phyloP scores from a whole-genome alignment of 2,113 vertebrate species.

The Tachuris rubrigastra region DNA sequence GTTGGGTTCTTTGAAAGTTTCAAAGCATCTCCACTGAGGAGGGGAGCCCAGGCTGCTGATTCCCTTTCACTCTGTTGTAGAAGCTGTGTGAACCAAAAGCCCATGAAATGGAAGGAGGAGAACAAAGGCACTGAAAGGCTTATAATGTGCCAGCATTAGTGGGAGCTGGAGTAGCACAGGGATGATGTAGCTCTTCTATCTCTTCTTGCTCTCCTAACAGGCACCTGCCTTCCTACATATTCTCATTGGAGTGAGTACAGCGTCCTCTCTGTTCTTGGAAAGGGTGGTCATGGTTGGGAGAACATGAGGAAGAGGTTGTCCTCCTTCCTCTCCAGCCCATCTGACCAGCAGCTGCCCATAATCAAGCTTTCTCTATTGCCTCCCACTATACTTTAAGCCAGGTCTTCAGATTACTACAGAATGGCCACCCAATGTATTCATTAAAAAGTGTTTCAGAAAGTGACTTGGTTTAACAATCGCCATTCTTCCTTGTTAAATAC shows the following conservation, averaged over 20 bases:
- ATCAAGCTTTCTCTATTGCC: background rate
- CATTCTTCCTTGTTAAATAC: background rate
- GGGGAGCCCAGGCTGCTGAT: background rate
- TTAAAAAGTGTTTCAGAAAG: background rate
- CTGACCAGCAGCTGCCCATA: background rate
- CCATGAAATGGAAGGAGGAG: background rate
- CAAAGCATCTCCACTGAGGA: constrained; percentile 40
- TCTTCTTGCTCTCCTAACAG: background rate
- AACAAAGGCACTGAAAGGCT: background rate
- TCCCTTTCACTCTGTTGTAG: background rate
- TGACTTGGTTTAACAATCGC: background rate
- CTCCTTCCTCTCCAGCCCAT: background rate
- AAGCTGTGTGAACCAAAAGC: background rate
- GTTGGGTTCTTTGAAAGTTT: constrained; percentile 60
- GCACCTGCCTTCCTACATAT: background rate
- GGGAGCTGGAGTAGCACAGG: background rate
- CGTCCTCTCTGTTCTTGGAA: background rate
- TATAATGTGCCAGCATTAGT: background rate
- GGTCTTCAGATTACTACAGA: background rate
- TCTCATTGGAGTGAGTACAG: background rate
- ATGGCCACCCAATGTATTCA: accelerated
- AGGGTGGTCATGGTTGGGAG: background rate
- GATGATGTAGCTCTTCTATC: background rate
- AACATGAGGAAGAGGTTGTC: accelerated
- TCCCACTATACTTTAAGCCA: background rate